Evolutionary conservation across 2,888 invertebrate species (phyloP).

Genomic region (Drosophila demipolita): DNA sequence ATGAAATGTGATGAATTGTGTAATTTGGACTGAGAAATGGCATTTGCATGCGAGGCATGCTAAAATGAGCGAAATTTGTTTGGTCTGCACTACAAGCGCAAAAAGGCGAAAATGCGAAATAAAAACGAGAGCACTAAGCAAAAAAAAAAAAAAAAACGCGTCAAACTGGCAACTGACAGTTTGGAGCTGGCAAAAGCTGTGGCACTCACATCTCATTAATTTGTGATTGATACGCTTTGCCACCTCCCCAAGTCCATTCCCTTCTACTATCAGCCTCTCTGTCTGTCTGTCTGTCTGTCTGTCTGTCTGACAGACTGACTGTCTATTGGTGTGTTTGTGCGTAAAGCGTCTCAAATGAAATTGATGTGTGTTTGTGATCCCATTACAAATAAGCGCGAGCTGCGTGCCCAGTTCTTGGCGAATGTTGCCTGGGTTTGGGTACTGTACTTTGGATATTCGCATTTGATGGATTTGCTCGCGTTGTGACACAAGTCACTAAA

Average conservation of each 20-base stretch:
- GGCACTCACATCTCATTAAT: slow-evolving; percentile 84
- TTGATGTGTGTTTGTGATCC: slow-evolving; percentile 82
- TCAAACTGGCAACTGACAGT: slow-evolving; percentile 66
- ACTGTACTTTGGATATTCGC: slow-evolving; percentile 48
- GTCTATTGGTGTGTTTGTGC: slow-evolving; percentile 71
- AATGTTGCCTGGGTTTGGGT: slow-evolving; percentile 16
- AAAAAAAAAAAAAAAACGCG: slow-evolving; percentile 31
- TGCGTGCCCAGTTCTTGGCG: slow-evolving; percentile 35
- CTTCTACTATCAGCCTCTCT: slow-evolving; percentile 3
- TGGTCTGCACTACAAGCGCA: slow-evolving; percentile 69
- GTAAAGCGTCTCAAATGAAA: slow-evolving; percentile 82
- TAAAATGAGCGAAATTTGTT: slow-evolving; percentile 69
- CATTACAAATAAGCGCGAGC: slow-evolving; percentile 79
- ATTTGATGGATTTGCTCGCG: slow-evolving; percentile 84
- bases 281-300: neutral
- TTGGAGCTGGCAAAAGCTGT: slow-evolving; percentile 61
- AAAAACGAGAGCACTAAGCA: slow-evolving; percentile 15
- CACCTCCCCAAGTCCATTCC: slow-evolving; percentile 13
- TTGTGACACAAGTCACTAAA: slow-evolving; percentile 84
- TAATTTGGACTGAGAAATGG: slow-evolving; percentile 80
- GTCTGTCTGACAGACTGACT: neutral
- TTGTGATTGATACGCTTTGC: slow-evolving; percentile 81
- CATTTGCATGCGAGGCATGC: slow-evolving; percentile 77
- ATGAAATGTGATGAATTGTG: slow-evolving; percentile 83
- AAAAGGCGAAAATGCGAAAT: slow-evolving; percentile 44